These are phyloP conservation scores for Ceratosolen solmsi DNA, from an alignment of 1,140 invertebrate species.

Conservation along the genomic window DNA sequence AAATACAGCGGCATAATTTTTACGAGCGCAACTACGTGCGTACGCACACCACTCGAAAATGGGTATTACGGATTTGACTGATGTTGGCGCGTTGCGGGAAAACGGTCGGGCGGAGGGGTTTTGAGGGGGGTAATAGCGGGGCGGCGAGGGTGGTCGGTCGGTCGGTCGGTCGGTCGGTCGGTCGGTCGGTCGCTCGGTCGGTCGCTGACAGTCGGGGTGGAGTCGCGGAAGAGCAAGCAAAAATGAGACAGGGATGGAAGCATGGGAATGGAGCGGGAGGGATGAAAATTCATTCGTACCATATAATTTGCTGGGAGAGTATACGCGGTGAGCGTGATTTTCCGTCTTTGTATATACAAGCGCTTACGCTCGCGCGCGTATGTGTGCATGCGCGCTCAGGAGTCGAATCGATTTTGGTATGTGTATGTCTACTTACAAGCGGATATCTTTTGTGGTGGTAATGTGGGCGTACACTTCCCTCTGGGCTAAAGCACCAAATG, in stretches of 20 bases:
- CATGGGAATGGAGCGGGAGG: neutral
- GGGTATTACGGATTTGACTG: no score
- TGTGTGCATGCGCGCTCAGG: slow-evolving; percentile 1
- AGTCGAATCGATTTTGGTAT: slow-evolving; percentile 71
- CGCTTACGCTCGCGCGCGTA: neutral
- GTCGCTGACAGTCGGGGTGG: slow-evolving; percentile 53
- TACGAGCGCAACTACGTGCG: no score
- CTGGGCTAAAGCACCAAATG: slow-evolving; percentile 71
- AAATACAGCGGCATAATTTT: no score
- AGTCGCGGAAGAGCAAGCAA: slow-evolving; percentile 40
- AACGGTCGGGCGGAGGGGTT: slow-evolving; percentile 57
- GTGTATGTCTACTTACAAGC: slow-evolving; percentile 68
- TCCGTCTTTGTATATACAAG: neutral
- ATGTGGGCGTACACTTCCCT: slow-evolving; percentile 70
- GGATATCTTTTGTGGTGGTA: slow-evolving; percentile 73
- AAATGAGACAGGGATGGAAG: slow-evolving; percentile 38
- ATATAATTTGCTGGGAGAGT: slow-evolving; percentile 69
- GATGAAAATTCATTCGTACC: slow-evolving; percentile 65
- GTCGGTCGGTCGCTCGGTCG: no score
- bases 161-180: no score
- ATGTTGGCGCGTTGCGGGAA: no score
- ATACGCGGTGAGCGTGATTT: neutral
- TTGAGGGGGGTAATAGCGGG: neutral
- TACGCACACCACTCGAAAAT: no score
- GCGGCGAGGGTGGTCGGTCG: no score